These are phyloP conservation scores for Amiota minor DNA, from an alignment of 2,888 invertebrate genomes.

Conservation along the genomic window DNA sequence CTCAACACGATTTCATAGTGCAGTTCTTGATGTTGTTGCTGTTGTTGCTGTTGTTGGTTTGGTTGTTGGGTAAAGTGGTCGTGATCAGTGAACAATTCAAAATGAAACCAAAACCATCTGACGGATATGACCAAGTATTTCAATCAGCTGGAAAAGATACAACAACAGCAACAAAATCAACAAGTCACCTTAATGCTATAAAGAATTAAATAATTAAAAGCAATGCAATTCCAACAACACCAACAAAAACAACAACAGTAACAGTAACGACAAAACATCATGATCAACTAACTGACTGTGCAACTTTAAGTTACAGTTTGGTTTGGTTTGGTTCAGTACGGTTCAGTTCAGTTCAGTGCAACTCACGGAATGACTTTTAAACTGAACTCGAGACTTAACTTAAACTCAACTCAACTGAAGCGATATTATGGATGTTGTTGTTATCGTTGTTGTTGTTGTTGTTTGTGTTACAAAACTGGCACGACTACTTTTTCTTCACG, in stretches of 20 bases:
- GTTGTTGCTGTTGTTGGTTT: conserved; percentile 49
- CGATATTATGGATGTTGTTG: not conserved
- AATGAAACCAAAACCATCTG: conserved; percentile 32
- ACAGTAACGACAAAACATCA: no score
- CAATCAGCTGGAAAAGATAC: conserved; percentile 2
- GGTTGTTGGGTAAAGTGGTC: conserved; percentile 39
- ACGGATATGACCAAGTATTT: not conserved
- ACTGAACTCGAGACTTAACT: not conserved
- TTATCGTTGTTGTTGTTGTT: not conserved
- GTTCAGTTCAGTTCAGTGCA: not conserved
- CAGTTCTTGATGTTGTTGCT: not conserved
- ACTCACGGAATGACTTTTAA: conserved; percentile 19
- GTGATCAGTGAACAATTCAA: conserved; percentile 46
- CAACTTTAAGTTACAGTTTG: not conserved
- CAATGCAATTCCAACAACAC: conserved; percentile 38
- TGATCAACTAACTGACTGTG: no score
- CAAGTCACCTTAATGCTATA: conserved; percentile 57
- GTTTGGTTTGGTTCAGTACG: not conserved
- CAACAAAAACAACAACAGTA: no score
- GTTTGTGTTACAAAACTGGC: conserved; percentile 48
- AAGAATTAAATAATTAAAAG: conserved; percentile 62
- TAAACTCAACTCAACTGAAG: not conserved
- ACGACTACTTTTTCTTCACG: conserved; percentile 65
- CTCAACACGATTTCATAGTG: conserved; percentile 17
- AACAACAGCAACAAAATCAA: not conserved